A percentile compares a stretch with the other conserved stretches of the same genome.
These are phyloP conservation scores for Thera britannica DNA, from an alignment of 2,888 invertebrate genomes.

Conservation along the genomic window DNA sequence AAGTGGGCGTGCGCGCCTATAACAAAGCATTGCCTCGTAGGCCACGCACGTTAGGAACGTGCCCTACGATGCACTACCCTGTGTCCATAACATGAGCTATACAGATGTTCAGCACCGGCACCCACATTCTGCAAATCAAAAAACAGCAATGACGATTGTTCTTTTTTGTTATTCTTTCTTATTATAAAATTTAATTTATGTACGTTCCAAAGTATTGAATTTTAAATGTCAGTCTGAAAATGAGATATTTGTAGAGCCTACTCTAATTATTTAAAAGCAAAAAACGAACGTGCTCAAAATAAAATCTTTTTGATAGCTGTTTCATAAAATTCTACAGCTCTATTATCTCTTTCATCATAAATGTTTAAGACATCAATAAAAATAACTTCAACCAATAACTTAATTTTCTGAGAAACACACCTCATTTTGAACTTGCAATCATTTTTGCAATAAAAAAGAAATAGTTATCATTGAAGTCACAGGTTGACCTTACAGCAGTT, in stretches of 20 bases:
- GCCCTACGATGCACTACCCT: no score
- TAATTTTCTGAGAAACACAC: constrained; percentile 34
- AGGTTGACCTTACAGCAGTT: constrained; percentile 28
- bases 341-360: constrained; percentile 37
- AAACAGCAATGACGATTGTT: no score
- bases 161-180: no score
- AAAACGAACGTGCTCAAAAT: constrained; percentile 11
- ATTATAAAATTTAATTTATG: no score
- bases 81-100: no score
- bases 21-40: no score
- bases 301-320: constrained; percentile 10
- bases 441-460: constrained; percentile 30
- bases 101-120: no score
- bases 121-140: no score
- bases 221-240: background rate
- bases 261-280: background rate
- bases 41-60: no score
- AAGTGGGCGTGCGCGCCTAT: no score
- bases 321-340: constrained; percentile 32
- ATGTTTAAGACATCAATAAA: constrained; percentile 27
- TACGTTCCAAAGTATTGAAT: no score
- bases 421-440: constrained; percentile 21
- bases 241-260: background rate
- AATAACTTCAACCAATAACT: constrained; percentile 38
- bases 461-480: constrained; percentile 31